Evolutionary conservation across 2,888 invertebrate species (phyloP).

Genomic region (Acleris laterana): DNA sequence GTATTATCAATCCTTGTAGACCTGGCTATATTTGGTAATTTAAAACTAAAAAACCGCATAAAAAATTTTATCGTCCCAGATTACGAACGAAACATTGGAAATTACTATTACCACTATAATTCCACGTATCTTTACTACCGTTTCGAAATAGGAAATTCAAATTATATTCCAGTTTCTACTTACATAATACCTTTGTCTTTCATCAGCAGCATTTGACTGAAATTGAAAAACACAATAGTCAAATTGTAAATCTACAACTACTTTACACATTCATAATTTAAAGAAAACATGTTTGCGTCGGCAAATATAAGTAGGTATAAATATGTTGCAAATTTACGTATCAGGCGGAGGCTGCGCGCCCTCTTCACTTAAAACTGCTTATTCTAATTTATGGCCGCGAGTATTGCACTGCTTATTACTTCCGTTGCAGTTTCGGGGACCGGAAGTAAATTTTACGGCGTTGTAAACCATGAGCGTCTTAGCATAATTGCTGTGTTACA

Average conservation of each 20-base stretch:
- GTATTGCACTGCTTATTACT: constrained; percentile 82
- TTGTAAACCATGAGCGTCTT: constrained; percentile 80
- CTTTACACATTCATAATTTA: background rate
- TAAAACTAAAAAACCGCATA: no score
- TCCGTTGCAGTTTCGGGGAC: constrained; percentile 76
- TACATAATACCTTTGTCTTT: no score
- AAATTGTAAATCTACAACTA: background rate
- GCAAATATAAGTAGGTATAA: constrained; percentile 20
- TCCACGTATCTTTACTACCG: no score
- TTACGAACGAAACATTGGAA: no score
- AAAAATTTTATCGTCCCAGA: no score
- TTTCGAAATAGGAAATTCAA: no score
- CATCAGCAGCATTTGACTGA: no score
- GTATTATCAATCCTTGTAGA: background rate
- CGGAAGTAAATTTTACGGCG: constrained; percentile 78
- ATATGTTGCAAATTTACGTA: constrained; percentile 47
- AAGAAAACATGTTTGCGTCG: constrained; percentile 28
- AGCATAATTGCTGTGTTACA: constrained; percentile 79
- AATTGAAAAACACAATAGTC: no score
- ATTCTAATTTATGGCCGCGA: constrained; percentile 77
- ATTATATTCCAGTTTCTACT: no score
- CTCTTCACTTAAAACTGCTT: constrained; percentile 76
- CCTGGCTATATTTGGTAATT: no score
- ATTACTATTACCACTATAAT: no score
- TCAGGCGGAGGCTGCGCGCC: constrained; percentile 48